Base-by-base conservation (phyloP, 2,113 vertebrate genomes). In the Eretmodus cyanostictus region DNA sequence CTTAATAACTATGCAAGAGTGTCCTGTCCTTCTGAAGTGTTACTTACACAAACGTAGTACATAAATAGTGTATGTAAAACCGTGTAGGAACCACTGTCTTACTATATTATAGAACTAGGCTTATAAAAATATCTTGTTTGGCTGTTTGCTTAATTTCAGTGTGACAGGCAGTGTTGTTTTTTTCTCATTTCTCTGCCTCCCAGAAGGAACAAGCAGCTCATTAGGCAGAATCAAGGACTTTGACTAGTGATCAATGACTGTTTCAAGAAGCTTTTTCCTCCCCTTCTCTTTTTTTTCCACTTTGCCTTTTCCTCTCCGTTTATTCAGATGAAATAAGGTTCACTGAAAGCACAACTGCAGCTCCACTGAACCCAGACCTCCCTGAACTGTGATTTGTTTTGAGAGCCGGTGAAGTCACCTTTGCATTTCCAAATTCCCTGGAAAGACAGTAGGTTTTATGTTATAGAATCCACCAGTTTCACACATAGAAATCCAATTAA, bases 151-250 rank as follows among this genome's bases (percentile, higher is more conserved):
- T 57, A 81, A 55, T 88, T 68, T 53, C 17, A 66, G 49, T 19
- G 83, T 76, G 68, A 36, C 82, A 85, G 81, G 36, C 84, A 29
- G 57, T 36, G 87, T 76, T 94, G 71, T 78, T 84, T 83, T 92
- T 90, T 91, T 85, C 91, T 90, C 87, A 90, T 88, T 86, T 80
- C 73, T 76, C 82, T 78, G 80, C 82, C 81, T 89, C 82, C 91
- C 76, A 89, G 80, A 94, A 88, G 59, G 66, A 95, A 91, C 87
- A 91, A 91, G 87, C 83, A 88, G 89, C 93, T 91, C 93, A 90
- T 94, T 92, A 94, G 82, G 86, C 22, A 73, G 86, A 95, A 95
- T 95, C 90, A 93, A 93, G 86, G 57, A 82, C 53, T 89, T 86
- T 84, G 91, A 94, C 79, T 80, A 38, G 80, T 89, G 92, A 94